These are phyloP conservation scores for Hemiscyllium ocellatum DNA, from an alignment of 2,113 vertebrate genomes.

Conservation along the genomic window DNA sequence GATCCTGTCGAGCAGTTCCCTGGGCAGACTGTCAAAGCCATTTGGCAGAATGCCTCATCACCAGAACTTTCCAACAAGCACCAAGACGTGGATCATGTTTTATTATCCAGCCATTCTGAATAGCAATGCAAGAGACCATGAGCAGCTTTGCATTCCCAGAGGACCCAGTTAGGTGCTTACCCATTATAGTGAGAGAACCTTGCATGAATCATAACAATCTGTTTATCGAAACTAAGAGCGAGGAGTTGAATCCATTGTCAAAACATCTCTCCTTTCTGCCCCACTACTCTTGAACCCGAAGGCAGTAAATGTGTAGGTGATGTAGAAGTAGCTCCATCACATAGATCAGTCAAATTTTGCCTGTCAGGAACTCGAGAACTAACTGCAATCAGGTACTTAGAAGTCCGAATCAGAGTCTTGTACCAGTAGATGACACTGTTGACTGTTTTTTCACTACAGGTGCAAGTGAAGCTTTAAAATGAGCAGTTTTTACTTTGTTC, in stretches of 20 bases:
- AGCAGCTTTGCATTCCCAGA: background rate
- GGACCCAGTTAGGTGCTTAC: background rate
- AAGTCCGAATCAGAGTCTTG: background rate
- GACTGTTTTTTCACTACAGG: background rate
- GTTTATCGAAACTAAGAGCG: too few species aligned
- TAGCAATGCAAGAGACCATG: background rate
- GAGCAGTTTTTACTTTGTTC: background rate
- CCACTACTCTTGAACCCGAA: background rate
- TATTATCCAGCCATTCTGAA: background rate
- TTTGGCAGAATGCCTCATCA: too few species aligned
- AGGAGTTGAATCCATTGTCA: background rate
- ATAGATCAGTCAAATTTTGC: background rate
- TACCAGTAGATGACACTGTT: background rate
- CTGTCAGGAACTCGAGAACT: background rate
- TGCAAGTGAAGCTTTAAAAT: background rate
- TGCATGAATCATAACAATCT: background rate
- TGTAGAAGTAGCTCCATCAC: background rate
- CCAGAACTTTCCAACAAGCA: too few species aligned
- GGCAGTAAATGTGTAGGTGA: background rate
- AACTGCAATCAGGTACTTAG: background rate
- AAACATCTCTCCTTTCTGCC: too few species aligned
- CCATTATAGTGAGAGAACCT: background rate
- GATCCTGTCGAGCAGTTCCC: too few species aligned
- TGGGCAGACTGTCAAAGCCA: too few species aligned
- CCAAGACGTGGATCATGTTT: too few species aligned